Conservation (phyloP, 2,888 invertebrate species). For the Drosophila eohydei region DNA sequence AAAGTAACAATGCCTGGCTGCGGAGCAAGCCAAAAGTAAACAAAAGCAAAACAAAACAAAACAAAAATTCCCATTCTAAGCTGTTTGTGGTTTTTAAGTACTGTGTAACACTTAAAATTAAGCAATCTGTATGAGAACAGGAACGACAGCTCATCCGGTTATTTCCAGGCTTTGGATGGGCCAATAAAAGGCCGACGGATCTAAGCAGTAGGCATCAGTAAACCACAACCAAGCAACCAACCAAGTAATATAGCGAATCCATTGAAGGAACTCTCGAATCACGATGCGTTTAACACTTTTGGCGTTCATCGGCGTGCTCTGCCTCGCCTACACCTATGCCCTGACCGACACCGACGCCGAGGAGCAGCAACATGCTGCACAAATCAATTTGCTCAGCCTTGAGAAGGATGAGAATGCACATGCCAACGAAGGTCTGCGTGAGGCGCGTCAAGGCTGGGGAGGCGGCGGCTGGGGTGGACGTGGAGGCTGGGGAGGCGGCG, state of each 20-base stretch:
- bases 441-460: constrained; percentile 42
- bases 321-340: constrained; percentile 47
- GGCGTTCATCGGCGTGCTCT: constrained; percentile 52
- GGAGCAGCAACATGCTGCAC: constrained; percentile 3
- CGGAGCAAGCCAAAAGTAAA: not conserved
- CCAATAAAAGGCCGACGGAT: constrained; percentile 39
- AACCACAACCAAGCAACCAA: constrained; percentile 15
- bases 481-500: constrained; percentile 13
- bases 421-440: constrained; percentile 62
- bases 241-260: not conserved
- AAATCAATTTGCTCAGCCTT: constrained; percentile 42
- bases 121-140: constrained; percentile 37
- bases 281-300: constrained; percentile 61
- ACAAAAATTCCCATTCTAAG: constrained; percentile 40
- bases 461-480: constrained; percentile 20
- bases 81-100: constrained; percentile 14
- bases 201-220: constrained; percentile 35
- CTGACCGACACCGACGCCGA: not conserved
- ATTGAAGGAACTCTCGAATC: not conserved
- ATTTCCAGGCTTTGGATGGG: constrained; percentile 4
- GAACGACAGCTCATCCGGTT: constrained; percentile 39
- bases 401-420: constrained; percentile 49
- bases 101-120: constrained; percentile 14
- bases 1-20: constrained; percentile 43
- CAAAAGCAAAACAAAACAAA: constrained; percentile 17